These are phyloP conservation scores for Acrossocheilus wenchowensis DNA, from an alignment of 2,797 vertebrate species.

Conservation along the genomic window DNA sequence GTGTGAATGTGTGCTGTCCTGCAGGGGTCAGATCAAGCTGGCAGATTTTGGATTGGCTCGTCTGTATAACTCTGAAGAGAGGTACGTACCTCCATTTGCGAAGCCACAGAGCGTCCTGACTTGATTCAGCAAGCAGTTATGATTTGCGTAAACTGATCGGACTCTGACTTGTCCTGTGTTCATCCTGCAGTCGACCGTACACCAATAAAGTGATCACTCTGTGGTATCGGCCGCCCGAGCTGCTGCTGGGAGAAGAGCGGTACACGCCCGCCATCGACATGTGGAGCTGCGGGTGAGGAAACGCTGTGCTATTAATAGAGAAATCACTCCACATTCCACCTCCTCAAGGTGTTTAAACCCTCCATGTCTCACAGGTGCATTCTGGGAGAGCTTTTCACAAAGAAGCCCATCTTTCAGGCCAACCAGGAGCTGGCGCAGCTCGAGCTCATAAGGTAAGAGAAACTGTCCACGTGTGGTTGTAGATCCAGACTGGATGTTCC, in stretches of 20 bases:
- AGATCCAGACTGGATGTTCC: neutral
- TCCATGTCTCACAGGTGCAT: conserved; percentile 85
- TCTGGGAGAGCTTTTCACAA: conserved; percentile 96
- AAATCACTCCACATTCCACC: conserved; percentile 23
- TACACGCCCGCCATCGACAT: conserved; percentile 98
- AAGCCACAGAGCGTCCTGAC: neutral
- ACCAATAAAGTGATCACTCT: conserved; percentile 99
- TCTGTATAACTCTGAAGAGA: conserved; percentile 98
- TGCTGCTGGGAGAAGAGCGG: conserved; percentile 94
- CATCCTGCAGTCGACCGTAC: conserved; percentile 90
- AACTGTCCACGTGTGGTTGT: neutral
- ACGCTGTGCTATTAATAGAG: neutral
- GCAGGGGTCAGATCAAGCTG: conserved; percentile 96
- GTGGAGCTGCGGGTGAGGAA: conserved; percentile 97
- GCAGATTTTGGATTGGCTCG: conserved; percentile 98
- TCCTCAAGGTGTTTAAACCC: neutral
- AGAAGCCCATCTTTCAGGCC: conserved; percentile 99
- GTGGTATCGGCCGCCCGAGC: conserved; percentile 97
- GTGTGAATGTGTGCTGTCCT: neutral
- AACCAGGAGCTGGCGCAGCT: conserved; percentile 98
- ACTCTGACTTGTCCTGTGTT: neutral
- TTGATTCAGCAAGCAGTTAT: neutral
- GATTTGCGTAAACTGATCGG: neutral
- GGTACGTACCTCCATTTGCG: conserved; percentile 78
- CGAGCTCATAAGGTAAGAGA: conserved; percentile 92